phyloP scores from a whole-genome alignment of 2,888 invertebrate species.

The Tillus elongatus region DNA sequence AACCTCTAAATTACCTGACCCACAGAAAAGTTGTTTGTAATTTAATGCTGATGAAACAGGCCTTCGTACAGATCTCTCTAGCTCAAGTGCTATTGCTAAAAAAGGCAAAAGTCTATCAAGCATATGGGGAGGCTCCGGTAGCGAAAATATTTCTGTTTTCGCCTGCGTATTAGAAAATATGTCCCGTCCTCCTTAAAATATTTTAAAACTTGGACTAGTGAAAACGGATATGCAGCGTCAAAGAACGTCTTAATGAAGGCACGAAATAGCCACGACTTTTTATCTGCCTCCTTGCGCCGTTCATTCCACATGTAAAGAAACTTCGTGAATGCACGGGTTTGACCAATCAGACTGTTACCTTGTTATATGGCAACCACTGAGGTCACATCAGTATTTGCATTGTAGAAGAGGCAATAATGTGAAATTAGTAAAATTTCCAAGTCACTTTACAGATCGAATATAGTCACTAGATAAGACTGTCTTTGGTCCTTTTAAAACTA shows the following conservation, averaged over 20 bases:
- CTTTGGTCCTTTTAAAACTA: too few species aligned
- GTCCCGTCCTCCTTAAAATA: slow-evolving; percentile 19
- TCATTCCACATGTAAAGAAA: slow-evolving; percentile 8
- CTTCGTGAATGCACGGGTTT: slow-evolving; percentile 5
- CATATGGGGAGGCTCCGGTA: slow-evolving; percentile 21
- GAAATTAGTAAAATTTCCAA: too few species aligned
- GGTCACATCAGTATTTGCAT: slow-evolving; percentile 5
- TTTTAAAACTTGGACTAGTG: slow-evolving; percentile 22
- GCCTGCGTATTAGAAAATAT: slow-evolving; percentile 20
- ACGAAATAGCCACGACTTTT: slow-evolving; percentile 23
- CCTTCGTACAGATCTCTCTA: slow-evolving; percentile 20
- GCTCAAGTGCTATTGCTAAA: slow-evolving; percentile 20
- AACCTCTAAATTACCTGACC: neutral
- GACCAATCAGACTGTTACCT: too few species aligned
- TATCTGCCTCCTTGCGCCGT: neutral
- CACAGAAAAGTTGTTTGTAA: slow-evolving; percentile 10
- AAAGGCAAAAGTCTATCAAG: slow-evolving; percentile 19
- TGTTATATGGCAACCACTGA: neutral
- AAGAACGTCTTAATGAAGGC: slow-evolving; percentile 28
- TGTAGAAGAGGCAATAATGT: too few species aligned
- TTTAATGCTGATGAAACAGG: slow-evolving; percentile 22
- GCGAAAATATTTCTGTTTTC: slow-evolving; percentile 21
- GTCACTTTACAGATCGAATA: too few species aligned
- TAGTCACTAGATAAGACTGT: too few species aligned
- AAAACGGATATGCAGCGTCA: slow-evolving; percentile 19